A percentile compares a stretch with the other conserved stretches of the same genome.
These are phyloP conservation scores for Nannobrachium achirus DNA, from an alignment of 2,113 vertebrate species.

Conservation along the genomic window DNA sequence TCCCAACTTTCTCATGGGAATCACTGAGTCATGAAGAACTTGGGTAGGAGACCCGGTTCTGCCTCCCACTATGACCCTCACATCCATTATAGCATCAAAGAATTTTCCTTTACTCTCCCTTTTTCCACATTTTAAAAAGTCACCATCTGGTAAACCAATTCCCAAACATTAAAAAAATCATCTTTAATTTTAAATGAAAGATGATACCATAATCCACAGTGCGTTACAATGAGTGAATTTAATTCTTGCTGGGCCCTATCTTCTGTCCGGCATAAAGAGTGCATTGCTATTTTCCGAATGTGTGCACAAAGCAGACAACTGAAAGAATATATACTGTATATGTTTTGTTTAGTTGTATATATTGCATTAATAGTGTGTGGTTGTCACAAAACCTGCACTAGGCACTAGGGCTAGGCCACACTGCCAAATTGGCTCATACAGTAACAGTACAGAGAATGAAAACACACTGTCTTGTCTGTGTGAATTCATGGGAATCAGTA, in stretches of 20 bases:
- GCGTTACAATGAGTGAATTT: too few species aligned
- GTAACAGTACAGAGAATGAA: not conserved
- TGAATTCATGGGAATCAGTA: conserved; percentile 13
- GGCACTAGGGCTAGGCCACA: too few species aligned
- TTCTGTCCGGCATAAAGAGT: too few species aligned
- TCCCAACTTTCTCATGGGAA: conserved; percentile 51
- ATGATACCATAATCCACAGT: too few species aligned
- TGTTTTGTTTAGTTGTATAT: not conserved
- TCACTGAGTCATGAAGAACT: conserved; percentile 70
- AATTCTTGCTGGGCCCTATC: too few species aligned
- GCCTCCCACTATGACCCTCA: conserved; percentile 47
- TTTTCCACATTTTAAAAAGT: conserved; percentile 19
- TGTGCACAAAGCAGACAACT: not conserved
- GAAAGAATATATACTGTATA: not conserved
- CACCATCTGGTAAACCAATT: conserved; percentile 12
- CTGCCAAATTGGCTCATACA: too few species aligned
- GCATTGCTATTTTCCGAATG: too few species aligned
- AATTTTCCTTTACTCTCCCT: conserved; percentile 5
- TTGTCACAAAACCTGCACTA: too few species aligned
- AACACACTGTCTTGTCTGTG: conserved; percentile 46
- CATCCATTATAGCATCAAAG: conserved; percentile 47
- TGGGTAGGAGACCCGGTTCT: conserved; percentile 31
- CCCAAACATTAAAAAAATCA: conserved; percentile 6
- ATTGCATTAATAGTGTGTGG: too few species aligned
- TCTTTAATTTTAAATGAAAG: too few species aligned